Evolutionary conservation across 2,797 vertebrate genomes (phyloP), one percentile per base, ranked within the genome.

Genomic region (Chaenodraco wilsoni): DNA sequence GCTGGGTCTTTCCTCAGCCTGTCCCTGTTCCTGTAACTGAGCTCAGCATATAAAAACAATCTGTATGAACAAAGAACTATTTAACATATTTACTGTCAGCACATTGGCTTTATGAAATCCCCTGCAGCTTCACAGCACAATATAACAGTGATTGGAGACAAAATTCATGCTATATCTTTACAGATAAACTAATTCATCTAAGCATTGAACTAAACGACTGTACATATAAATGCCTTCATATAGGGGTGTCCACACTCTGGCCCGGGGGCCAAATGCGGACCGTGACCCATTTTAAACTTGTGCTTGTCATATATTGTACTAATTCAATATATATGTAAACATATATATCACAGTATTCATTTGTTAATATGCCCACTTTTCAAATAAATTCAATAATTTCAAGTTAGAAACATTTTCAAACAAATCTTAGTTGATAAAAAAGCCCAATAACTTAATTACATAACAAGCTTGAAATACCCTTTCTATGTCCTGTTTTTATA

Each of bases 1-100:
- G 27, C 16, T 41, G 67, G 79, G 80, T 82, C 81, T 85, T 89
- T 90, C 82, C 23, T 27, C 23, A 27, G 3, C 23, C 23, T 3
- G 23, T 27, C 69, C 70, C 69, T 67, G 78, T 92, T 94, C 90
- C 89, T 82, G 87, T 91, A 92, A 93, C 70, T 93, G 82, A 92
- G 66, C 56, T 88, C 72, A 84, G 19, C 45, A 72, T 56, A 76
- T 57, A 23, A 23, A 23, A 23, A 23, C 23, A 23, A 23, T 27
- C 27, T 27, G 27, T 27, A 27, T 27, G 27, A 27, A 27, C 19
- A 74, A 45, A 69, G n/a, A 57, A 69, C 17, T 56, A 19, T 59
- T 64, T 10, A 44, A 63, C n/a, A 67, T 27, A 62, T 46, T 78
- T 71, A 76, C 58, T 82, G 69, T 65, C n/a, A 56, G 48, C 16